These are phyloP conservation scores for Strigops habroptila DNA, from an alignment of 2,113 vertebrate species.

Conservation along the genomic window DNA sequence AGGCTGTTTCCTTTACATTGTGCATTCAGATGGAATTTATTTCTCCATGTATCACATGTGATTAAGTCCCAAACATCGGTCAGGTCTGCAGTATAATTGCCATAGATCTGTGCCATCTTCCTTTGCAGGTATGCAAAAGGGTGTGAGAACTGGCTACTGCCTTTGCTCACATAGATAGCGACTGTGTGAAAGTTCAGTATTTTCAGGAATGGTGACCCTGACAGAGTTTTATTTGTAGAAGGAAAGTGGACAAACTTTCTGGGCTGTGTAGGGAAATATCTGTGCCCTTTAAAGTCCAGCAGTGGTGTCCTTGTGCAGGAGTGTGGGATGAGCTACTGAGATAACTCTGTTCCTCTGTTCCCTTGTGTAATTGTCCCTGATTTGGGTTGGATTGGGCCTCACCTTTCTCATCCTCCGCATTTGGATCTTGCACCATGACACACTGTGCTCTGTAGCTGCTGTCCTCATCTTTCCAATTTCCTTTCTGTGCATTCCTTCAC, in stretches of 20 bases:
- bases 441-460: background rate
- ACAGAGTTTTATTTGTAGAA: background rate
- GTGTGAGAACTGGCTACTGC: background rate
- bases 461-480: background rate
- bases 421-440: background rate
- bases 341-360: background rate
- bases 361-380: background rate
- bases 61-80: background rate
- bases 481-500: background rate
- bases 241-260: background rate
- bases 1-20: background rate
- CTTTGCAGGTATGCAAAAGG: background rate
- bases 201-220: background rate
- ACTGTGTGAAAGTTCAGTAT: background rate
- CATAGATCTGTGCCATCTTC: background rate
- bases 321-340: background rate
- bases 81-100: background rate
- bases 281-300: background rate
- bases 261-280: background rate
- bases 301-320: background rate
- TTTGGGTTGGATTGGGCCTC: background rate
- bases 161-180: background rate
- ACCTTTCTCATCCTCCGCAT: background rate
- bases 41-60: background rate
- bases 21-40: background rate